Conservation (phyloP, 2,888 invertebrate species). For the Spisula solida region DNA sequence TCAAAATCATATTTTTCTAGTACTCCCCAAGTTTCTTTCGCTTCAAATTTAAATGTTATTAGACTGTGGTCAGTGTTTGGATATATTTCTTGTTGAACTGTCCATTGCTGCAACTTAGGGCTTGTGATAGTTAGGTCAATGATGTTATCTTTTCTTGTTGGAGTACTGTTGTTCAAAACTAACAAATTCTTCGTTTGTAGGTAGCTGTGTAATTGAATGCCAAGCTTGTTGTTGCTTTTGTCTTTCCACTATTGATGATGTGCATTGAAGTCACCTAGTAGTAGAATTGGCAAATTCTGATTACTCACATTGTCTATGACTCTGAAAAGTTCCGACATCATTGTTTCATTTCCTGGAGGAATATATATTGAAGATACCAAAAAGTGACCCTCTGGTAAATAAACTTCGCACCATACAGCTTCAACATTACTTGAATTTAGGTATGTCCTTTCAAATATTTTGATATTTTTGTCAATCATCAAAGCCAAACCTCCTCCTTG, state of each 20-base stretch:
- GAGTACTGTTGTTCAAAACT: constrained; percentile 12
- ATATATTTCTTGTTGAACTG: constrained; percentile 33
- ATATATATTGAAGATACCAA: constrained; percentile 34
- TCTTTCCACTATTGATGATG: constrained; percentile 47
- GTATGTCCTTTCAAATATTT: constrained; percentile 44
- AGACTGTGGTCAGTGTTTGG: constrained; percentile 43
- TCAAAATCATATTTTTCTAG: constrained; percentile 28
- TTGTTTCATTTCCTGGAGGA: constrained; percentile 34
- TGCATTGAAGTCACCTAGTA: constrained; percentile 47
- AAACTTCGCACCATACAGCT: constrained; percentile 47
- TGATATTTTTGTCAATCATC: constrained; percentile 25
- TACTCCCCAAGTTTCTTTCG: not conserved
- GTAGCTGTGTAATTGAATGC: constrained; percentile 21
- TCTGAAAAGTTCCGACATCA: constrained; percentile 21
- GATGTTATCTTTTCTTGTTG: constrained; percentile 39
- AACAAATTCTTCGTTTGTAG: not conserved
- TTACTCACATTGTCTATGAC: not conserved
- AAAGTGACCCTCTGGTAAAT: not conserved
- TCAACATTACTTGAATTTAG: constrained; percentile 5
- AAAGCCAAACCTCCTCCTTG: constrained; percentile 37
- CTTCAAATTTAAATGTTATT: constrained; percentile 26
- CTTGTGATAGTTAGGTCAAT: constrained; percentile 37
- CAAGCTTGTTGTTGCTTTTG: no score
- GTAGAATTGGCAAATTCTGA: not conserved
- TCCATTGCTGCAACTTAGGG: no score